phyloP scores from a whole-genome alignment of 35 echinoderm and acorn worm species.

The Strongylocentrotus purpuratus region DNA sequence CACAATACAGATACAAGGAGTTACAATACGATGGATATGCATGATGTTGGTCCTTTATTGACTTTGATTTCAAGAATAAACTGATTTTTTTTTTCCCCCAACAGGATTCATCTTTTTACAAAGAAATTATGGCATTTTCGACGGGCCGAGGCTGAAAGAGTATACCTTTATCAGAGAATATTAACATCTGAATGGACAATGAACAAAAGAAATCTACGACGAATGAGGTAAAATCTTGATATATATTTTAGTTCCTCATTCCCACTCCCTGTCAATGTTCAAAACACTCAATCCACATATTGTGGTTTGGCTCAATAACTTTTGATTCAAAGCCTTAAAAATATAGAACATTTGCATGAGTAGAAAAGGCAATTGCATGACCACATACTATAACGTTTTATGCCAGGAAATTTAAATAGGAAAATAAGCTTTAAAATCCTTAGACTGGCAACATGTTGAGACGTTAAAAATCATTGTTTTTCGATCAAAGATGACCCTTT shows the following conservation, averaged over 20 bases:
- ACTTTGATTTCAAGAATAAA: too few species aligned
- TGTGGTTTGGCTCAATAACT: neutral
- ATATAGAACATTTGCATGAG: neutral
- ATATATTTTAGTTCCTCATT: too few species aligned
- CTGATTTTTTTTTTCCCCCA: too few species aligned
- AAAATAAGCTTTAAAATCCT: too few species aligned
- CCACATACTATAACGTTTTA: neutral
- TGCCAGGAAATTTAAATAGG: too few species aligned
- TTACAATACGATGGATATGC: too few species aligned
- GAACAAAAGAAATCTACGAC: slow-evolving; percentile 14
- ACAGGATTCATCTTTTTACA: slow-evolving; percentile 25
- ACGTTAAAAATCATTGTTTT: too few species aligned
- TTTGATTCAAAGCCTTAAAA: neutral
- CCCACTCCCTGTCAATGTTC: neutral
- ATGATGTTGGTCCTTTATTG: too few species aligned
- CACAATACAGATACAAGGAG: neutral
- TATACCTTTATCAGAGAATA: slow-evolving; percentile 29
- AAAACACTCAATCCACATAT: neutral
- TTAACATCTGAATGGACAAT: slow-evolving; percentile 5
- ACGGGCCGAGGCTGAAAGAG: neutral
- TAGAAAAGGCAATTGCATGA: neutral
- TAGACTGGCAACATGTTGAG: too few species aligned
- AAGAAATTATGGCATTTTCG: slow-evolving; percentile 44
- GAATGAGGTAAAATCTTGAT: slow-evolving; percentile 40
- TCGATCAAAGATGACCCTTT: too few species aligned